A percentile compares a stretch with the other conserved stretches of the same genome.
Evolutionary conservation across 2,888 invertebrate species (phyloP).

Genomic region (Sinopyrophorus schimmeli): DNA sequence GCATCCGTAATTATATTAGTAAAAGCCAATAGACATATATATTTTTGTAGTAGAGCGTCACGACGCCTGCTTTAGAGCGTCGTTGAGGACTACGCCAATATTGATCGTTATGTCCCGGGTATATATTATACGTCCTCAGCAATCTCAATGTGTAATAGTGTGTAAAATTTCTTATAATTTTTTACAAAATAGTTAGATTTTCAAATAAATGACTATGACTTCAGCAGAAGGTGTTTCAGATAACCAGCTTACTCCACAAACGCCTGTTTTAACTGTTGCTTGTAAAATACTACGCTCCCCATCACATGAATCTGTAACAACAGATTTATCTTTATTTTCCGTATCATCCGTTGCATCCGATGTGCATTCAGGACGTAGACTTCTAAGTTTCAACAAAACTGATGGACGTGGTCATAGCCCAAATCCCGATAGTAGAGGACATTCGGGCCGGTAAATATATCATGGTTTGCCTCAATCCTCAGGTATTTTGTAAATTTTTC

Average conservation of each 20-base stretch:
- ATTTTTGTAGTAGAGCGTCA: slow-evolving; percentile 12
- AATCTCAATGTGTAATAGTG: slow-evolving; percentile 17
- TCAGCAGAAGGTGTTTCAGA: slow-evolving; percentile 37
- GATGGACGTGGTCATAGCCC: slow-evolving; percentile 70
- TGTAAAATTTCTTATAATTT: too few relatives aligned
- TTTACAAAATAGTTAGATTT: too few relatives aligned
- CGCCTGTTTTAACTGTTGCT: slow-evolving; percentile 58
- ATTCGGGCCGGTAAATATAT: slow-evolving; percentile 23
- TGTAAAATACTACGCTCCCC: slow-evolving; percentile 75
- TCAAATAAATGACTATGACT: slow-evolving; percentile 27
- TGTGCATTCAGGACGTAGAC: slow-evolving; percentile 51
- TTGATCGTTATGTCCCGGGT: slow-evolving; percentile 26
- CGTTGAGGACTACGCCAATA: slow-evolving; percentile 25
- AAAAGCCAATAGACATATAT: too few relatives aligned
- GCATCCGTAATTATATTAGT: too few relatives aligned
- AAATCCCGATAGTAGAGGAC: slow-evolving; percentile 64
- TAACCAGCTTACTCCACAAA: slow-evolving; percentile 52
- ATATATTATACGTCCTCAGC: slow-evolving; percentile 11
- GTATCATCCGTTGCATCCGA: slow-evolving; percentile 65
- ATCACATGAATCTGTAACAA: slow-evolving; percentile 82
- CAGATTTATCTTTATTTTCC: slow-evolving; percentile 79
- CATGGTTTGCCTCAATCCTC: neutral
- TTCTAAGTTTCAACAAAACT: slow-evolving; percentile 59
- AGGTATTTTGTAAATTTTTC: neutral
- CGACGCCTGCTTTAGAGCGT: slow-evolving; percentile 23